Conservation (phyloP, 2,113 vertebrate species). For the Sinocyclocheilus anophthalmus region DNA sequence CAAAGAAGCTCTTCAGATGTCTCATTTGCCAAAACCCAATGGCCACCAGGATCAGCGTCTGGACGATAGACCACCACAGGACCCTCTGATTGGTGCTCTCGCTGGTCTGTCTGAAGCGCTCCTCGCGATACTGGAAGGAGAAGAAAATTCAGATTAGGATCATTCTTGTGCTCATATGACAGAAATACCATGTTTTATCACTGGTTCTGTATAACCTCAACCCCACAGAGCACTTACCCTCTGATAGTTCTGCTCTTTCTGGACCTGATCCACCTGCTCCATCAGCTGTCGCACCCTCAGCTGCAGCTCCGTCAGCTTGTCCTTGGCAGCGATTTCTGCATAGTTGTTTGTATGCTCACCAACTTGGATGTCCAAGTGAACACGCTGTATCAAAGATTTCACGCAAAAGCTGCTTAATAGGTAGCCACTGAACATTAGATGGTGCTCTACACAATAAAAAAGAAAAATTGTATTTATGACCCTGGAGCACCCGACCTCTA, state of each 20-base stretch:
- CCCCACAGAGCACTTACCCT: conserved; percentile 73
- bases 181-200: not conserved
- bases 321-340: conserved; percentile 90
- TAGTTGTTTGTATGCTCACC: conserved; percentile 92
- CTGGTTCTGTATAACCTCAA: not conserved
- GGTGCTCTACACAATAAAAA: not conserved
- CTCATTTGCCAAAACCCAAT: conserved; percentile 94
- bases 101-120: conserved; percentile 90
- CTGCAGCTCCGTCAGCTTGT: conserved; percentile 90
- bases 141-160: not conserved
- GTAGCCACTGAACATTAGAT: not conserved
- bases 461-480: too few species aligned
- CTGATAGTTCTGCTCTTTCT: conserved; percentile 94
- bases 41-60: conserved; percentile 89
- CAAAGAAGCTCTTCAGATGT: conserved; percentile 93
- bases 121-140: conserved; percentile 83
- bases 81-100: conserved; percentile 92
- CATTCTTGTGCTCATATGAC: not conserved
- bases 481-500: too few species aligned
- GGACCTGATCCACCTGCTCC: conserved; percentile 93
- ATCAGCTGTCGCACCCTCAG: conserved; percentile 87
- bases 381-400: conserved; percentile 74
- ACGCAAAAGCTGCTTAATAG: not conserved
- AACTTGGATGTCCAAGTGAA: conserved; percentile 91
- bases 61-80: conserved; percentile 92